Conservation (phyloP, 2,888 invertebrate genomes). For the Lithophane semibrunnea region DNA sequence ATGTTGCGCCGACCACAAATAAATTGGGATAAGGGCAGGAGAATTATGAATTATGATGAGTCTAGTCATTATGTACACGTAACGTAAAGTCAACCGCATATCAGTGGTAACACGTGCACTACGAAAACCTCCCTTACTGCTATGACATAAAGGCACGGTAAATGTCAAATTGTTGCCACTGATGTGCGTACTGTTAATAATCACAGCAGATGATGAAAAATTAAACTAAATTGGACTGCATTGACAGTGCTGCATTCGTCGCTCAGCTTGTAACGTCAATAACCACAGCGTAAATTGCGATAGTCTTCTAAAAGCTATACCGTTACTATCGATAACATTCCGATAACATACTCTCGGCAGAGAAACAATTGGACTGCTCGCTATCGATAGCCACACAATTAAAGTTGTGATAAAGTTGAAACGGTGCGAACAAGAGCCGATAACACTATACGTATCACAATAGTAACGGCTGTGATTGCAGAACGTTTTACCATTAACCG, state of each 20-base stretch:
- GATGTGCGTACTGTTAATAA: neutral
- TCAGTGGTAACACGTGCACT: neutral
- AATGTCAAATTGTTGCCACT: neutral
- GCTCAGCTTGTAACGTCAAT: neutral
- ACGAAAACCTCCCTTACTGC: neutral
- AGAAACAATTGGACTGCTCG: slow-evolving; percentile 55
- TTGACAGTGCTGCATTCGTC: neutral
- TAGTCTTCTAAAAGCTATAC: slow-evolving; percentile 3
- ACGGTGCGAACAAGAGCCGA: slow-evolving; percentile 32
- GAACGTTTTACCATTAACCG: slow-evolving; percentile 18
- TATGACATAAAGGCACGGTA: too few species aligned
- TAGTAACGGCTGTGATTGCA: slow-evolving; percentile 11
- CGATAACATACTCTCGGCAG: slow-evolving; percentile 43
- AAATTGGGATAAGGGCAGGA: too few species aligned
- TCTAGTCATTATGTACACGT: too few species aligned
- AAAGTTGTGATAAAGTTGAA: slow-evolving; percentile 54
- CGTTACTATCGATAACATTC: slow-evolving; percentile 26
- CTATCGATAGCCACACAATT: slow-evolving; percentile 55
- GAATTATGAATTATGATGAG: too few species aligned
- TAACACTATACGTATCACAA: slow-evolving; percentile 21
- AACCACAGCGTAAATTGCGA: slow-evolving; percentile 13
- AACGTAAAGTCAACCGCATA: neutral
- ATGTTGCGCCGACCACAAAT: too few species aligned
- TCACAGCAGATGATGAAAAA: neutral
- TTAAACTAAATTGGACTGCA: neutral